Conservation (phyloP, 2,888 invertebrate species). For the Dioctria linearis region DNA sequence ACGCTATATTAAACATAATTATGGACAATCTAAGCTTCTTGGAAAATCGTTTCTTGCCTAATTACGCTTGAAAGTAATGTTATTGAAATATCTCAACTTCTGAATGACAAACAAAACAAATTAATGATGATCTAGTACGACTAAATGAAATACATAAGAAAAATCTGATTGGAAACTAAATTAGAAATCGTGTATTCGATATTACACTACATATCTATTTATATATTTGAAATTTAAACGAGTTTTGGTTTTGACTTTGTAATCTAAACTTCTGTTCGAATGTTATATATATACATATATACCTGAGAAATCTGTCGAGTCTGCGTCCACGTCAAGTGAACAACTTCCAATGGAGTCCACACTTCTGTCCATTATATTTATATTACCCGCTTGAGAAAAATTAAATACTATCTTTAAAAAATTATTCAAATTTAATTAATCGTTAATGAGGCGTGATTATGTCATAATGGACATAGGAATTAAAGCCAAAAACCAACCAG, state of each 20-base stretch:
- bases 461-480: neutral
- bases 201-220: no score
- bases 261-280: no score
- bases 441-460: neutral
- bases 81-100: neutral
- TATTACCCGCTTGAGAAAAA: neutral
- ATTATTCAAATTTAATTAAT: neutral
- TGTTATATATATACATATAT: conserved; percentile 62
- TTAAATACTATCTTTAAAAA: neutral
- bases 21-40: conserved; percentile 8
- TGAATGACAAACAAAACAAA: no score
- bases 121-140: neutral
- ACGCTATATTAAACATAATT: conserved; percentile 31
- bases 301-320: conserved; percentile 82
- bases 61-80: neutral
- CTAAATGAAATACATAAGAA: neutral
- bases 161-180: neutral
- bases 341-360: conserved; percentile 90
- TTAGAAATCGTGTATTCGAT: neutral
- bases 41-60: conserved; percentile 1
- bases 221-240: conserved; percentile 15
- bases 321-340: conserved; percentile 86
- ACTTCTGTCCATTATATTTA: conserved; percentile 77
- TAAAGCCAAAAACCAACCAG: neutral
- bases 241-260: neutral